Percentiles rank a stretch among this genome's conserved stretches.
phyloP scores from a whole-genome alignment of 2,113 vertebrate genomes.

The Phasianus colchicus region DNA sequence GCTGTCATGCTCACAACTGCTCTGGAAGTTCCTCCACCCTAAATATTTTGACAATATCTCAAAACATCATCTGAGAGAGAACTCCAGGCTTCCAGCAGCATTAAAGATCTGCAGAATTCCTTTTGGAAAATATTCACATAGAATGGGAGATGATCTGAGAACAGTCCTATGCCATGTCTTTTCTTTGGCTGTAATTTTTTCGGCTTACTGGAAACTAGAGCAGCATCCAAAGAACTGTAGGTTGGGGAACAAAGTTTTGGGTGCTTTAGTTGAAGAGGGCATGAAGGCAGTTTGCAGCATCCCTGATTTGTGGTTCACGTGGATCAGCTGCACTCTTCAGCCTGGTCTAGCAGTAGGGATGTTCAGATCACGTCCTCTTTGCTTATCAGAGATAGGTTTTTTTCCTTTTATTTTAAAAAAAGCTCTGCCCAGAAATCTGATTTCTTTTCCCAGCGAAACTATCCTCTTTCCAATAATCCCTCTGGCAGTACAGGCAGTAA shows the following conservation, averaged over 20 bases:
- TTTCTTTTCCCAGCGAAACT: background rate
- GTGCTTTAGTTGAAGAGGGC: background rate
- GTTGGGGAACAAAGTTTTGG: background rate
- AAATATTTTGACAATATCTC: background rate
- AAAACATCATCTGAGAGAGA: background rate
- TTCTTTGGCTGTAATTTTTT: background rate
- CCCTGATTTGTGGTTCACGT: background rate
- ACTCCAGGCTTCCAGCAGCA: background rate
- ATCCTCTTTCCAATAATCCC: slow-evolving; percentile 8
- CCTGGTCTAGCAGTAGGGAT: background rate
- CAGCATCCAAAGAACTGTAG: background rate
- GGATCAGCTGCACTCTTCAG: background rate
- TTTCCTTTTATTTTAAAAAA: background rate
- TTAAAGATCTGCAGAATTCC: background rate
- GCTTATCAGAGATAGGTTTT: background rate
- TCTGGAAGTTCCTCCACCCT: background rate
- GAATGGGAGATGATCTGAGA: background rate
- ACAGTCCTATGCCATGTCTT: background rate
- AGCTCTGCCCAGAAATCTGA: background rate
- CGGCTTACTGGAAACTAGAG: background rate
- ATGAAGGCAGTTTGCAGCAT: background rate
- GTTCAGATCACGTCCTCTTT: background rate
- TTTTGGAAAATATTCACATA: background rate
- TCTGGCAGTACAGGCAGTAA: background rate
- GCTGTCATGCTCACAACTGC: background rate